phyloP scores from a whole-genome alignment of 1,140 invertebrate species.

The Drosophila obscura region DNA sequence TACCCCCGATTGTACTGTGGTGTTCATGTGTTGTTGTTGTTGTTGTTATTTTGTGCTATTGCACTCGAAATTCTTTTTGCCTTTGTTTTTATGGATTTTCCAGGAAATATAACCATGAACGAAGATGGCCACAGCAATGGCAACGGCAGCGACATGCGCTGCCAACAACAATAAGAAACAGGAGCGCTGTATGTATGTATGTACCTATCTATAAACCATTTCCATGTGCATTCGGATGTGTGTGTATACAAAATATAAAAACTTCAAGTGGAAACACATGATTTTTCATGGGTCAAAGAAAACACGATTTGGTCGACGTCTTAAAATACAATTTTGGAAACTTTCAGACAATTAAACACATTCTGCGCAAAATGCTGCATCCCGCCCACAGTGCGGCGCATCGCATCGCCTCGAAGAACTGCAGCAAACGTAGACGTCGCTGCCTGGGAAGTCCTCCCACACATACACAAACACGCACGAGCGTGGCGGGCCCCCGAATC shows the following conservation, averaged over 20 bases:
- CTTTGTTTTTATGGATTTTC: slow-evolving; percentile 81
- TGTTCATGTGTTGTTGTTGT: slow-evolving; percentile 1
- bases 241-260: slow-evolving; percentile 22
- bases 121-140: slow-evolving; percentile 41
- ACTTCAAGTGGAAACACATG: slow-evolving; percentile 73
- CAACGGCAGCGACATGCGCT: slow-evolving; percentile 49
- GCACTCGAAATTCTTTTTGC: slow-evolving; percentile 79
- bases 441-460: slow-evolving; percentile 31
- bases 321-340: slow-evolving; percentile 10
- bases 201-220: slow-evolving; percentile 10
- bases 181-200: slow-evolving; percentile 36
- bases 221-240: slow-evolving; percentile 2
- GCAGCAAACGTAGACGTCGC: slow-evolving; percentile 16
- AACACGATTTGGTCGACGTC: neutral
- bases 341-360: slow-evolving; percentile 9
- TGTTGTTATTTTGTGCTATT: slow-evolving; percentile 64
- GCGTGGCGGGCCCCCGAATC: neutral
- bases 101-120: slow-evolving; percentile 67
- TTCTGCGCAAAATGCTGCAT: slow-evolving; percentile 7
- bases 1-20: slow-evolving; percentile 60
- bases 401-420: slow-evolving; percentile 16
- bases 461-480: slow-evolving; percentile 20
- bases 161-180: slow-evolving; percentile 49
- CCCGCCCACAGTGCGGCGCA: slow-evolving; percentile 11
- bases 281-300: slow-evolving; percentile 51